Conservation (phyloP, 2,113 vertebrate species). For the Oxygymnocypris stewartii region DNA sequence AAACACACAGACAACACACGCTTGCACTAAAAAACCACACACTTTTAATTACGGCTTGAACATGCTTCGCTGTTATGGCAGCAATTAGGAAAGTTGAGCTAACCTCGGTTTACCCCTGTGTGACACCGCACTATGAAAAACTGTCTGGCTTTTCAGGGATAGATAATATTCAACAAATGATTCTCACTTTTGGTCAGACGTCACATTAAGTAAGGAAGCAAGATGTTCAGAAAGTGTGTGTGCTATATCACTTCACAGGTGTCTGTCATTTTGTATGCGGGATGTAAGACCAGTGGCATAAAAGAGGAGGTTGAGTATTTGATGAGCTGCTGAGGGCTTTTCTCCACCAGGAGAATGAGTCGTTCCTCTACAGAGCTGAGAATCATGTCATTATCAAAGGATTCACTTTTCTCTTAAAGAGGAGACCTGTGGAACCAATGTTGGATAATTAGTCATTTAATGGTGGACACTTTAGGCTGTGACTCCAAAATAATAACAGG, state of each 20-base stretch:
- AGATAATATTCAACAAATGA: slow-evolving; percentile 27
- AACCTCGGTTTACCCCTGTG: slow-evolving; percentile 53
- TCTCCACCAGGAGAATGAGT: slow-evolving; percentile 52
- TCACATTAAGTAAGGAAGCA: neutral
- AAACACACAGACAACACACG: slow-evolving; percentile 33
- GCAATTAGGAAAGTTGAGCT: slow-evolving; percentile 45
- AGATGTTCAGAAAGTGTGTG: neutral
- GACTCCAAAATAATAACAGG: slow-evolving; percentile 60
- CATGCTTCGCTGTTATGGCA: slow-evolving; percentile 42
- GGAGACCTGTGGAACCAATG: slow-evolving; percentile 63
- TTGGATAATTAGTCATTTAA: slow-evolving; percentile 65
- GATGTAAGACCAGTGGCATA: slow-evolving; percentile 18
- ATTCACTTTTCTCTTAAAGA: slow-evolving; percentile 48
- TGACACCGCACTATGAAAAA: slow-evolving; percentile 11
- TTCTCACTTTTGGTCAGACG: slow-evolving; percentile 2
- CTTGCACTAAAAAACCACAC: slow-evolving; percentile 37
- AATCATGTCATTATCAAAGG: slow-evolving; percentile 62
- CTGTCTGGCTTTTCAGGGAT: slow-evolving; percentile 7
- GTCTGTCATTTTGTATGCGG: neutral
- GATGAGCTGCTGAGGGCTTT: slow-evolving; percentile 39
- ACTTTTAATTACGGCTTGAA: slow-evolving; percentile 56
- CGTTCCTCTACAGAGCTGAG: slow-evolving; percentile 50
- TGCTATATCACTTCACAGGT: neutral
- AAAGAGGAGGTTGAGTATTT: slow-evolving; percentile 12
- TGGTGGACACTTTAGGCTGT: slow-evolving; percentile 60